Evolutionary conservation across 2,888 invertebrate genomes (phyloP), one percentile per base, ranked within the genome.

Genomic region (Diplolepis rosae): DNA sequence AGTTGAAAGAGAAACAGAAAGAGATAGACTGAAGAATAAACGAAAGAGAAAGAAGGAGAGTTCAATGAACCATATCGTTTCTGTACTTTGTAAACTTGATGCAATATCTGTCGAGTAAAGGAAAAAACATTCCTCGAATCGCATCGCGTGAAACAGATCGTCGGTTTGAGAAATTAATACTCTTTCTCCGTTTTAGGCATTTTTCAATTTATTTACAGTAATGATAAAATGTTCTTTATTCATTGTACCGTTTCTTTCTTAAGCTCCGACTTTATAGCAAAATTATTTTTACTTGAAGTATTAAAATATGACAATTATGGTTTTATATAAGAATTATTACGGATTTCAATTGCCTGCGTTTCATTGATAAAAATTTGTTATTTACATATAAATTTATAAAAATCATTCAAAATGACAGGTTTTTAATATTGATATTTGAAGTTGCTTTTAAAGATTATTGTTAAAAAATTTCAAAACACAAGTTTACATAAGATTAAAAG

Each of bases 61-160:
- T 61, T 61, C 61, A 61, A 39, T 39, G 39, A 61, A 61, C 61
- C 39, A 61, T 61, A 61, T 61, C 32, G 11, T 27, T 39, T 61
- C 39, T 61, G 61, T 35, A 56, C 32, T 61, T 61, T 61, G 61
- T 39, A 61, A 61, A 61, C 35, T 39, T 61, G 39, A 61, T 39
- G 61, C 61, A 61, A 61, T 61, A 61, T 61, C 56, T 56, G 24
- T 56, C 24, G 35, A 56, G 35, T 22, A 39, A 24, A 61, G 35
- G 39, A 24, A 13, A 39, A 61, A 61, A 24, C 39, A 35, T 39
- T 61, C 61, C 61, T 39, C 39, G 61, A 61, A 61, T 39, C 39
- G 61, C 24, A 61, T 61, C 61, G 39, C 61, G 39, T 61, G 61
- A 61, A 61, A 39, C 61, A 39, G 39, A 61, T 61, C 61, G 61